phyloP scores from a whole-genome alignment of 2,797 vertebrate species.

The Chanos chanos region DNA sequence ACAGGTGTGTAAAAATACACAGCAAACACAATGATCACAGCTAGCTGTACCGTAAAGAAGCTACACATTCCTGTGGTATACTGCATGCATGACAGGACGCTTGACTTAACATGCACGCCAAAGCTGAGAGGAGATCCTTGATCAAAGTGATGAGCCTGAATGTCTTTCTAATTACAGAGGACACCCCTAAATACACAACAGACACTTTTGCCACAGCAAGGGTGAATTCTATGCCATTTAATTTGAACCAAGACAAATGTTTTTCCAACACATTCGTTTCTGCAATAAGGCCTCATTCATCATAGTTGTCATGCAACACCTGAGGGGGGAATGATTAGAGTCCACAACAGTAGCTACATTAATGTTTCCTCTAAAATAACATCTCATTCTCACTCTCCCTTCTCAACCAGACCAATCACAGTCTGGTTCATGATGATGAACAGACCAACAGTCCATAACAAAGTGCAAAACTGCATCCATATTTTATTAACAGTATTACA shows the following conservation, averaged over 20 bases:
- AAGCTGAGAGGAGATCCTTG: slow-evolving; percentile 2
- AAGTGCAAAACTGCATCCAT: too few species aligned
- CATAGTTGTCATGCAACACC: background rate
- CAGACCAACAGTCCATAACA: too few species aligned
- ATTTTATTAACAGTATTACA: too few species aligned
- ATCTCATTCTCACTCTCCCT: too few species aligned
- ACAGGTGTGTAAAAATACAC: slow-evolving; percentile 15
- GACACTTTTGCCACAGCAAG: background rate
- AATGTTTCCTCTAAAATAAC: too few species aligned
- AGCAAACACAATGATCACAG: slow-evolving; percentile 10
- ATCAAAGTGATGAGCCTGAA: slow-evolving; percentile 15
- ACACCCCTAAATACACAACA: background rate
- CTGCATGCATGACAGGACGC: slow-evolving; percentile 13
- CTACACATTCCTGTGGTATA: slow-evolving; percentile 27
- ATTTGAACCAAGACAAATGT: background rate
- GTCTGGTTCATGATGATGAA: too few species aligned
- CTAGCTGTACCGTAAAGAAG: slow-evolving; percentile 4
- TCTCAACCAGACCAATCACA: too few species aligned
- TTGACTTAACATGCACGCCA: slow-evolving; percentile 13
- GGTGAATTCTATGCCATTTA: slow-evolving; percentile 11
- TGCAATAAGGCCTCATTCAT: background rate
- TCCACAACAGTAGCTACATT: too few species aligned
- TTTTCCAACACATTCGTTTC: slow-evolving; percentile 4
- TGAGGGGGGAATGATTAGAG: too few species aligned
- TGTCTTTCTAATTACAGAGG: background rate